Base-by-base conservation (phyloP, 2,113 vertebrate genomes). In the Heterocephalus glaber region DNA sequence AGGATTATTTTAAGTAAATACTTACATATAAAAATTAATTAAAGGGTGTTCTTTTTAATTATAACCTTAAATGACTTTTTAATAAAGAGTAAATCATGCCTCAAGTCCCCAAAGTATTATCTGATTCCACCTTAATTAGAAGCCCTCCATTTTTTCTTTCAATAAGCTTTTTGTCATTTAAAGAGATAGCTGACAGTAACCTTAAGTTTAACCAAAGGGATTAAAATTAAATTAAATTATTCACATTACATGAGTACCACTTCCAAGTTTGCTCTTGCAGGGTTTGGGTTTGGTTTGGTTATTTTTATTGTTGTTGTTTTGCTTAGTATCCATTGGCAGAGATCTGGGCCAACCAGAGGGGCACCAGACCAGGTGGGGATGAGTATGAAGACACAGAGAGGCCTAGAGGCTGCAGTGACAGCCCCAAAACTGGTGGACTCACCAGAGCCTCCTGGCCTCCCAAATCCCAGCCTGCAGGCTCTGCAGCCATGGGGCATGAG, bases 131-230 rank as follows among this genome's bases (percentile, higher is more conserved):
- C 47, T 95, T 80, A 92, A 87, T 83, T 26, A 95, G n/a, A 92
- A 80, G 84, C 13, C 47, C 7, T 93, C 56, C 52, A 28, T 44
- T 83, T 82, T 72, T 92, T 28, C 66, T 79, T 77, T 95, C 85
- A 92, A 47, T 49, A 94, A 87, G 76, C 49, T 80, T 89, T 95
- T 77, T 90, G 74, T 68, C 81, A 84, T 68, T 89, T 80, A 90
- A 77, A 90, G 70, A 92, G 77, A 92, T 94, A 92, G 95, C 89
- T 91, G 88, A 77, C 24, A 87, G 30, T 80, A 33, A 90, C 38
- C 52, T 94, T 79, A 85, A 94, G 56, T 74, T 85, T 88, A 95
- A 82, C 84, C 83, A 93, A 83, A 95, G 47, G 86, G 65, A 89
- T 91, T 52, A 89, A 93, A 89, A 90, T 85, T 63, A 96, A 84